Conservation (phyloP, 2,113 vertebrate genomes). For the Saimiri boliviensis region DNA sequence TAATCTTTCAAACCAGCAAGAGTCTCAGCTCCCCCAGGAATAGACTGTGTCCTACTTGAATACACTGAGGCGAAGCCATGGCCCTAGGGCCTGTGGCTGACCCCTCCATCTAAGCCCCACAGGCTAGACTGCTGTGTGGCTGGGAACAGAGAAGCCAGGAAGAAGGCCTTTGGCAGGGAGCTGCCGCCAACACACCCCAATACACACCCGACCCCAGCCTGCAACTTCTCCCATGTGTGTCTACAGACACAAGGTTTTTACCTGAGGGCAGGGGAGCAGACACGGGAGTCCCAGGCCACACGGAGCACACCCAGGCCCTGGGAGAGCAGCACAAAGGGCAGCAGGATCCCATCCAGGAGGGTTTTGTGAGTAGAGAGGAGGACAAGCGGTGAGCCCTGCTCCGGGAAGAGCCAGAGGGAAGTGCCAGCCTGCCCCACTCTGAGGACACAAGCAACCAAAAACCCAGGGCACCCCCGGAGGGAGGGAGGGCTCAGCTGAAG, state of each 20-base stretch:
- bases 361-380: conserved; percentile 90
- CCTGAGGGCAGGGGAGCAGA: conserved; percentile 84
- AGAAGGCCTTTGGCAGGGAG: background rate
- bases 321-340: conserved; percentile 90
- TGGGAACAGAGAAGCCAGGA: background rate
- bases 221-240: background rate
- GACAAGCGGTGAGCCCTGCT: conserved; percentile 82
- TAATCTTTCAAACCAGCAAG: conserved; percentile 86
- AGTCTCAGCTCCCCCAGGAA: background rate
- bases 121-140: background rate
- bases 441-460: background rate
- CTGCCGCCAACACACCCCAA: background rate
- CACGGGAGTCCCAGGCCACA: conserved; percentile 79
- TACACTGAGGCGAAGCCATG: background rate
- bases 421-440: fast-evolving
- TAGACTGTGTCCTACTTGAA: background rate
- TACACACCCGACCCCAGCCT: fast-evolving
- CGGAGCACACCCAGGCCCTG: conserved; percentile 90
- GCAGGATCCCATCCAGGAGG: conserved; percentile 86
- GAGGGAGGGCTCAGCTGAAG: background rate
- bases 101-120: background rate
- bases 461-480: background rate
- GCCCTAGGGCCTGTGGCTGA: background rate
- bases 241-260: background rate
- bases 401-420: background rate